Evolutionary conservation across 53 echinoderm and acorn worm genomes (phyloP).

Genomic region (Luidia sarsii): DNA sequence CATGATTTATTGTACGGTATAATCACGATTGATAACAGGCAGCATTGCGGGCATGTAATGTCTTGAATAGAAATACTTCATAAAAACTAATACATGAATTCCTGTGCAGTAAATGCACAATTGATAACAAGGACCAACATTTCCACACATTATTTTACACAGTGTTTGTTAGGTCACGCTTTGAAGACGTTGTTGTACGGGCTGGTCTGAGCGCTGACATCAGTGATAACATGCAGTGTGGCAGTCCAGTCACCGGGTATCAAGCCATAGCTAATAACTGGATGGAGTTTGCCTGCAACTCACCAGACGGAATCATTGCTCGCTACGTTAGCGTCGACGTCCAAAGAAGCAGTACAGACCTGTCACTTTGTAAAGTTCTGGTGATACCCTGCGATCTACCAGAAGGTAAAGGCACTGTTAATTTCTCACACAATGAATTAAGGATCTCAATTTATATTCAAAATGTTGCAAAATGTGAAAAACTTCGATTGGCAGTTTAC

Average conservation of each 20-base stretch:
- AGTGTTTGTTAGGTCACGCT: neutral
- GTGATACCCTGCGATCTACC: slow-evolving; percentile 8
- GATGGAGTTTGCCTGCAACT: slow-evolving; percentile 3
- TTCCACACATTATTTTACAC: neutral
- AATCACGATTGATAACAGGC: neutral
- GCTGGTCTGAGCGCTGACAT: slow-evolving; percentile 3
- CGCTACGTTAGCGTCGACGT: slow-evolving; percentile 18
- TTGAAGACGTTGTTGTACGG: neutral
- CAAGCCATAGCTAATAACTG: neutral
- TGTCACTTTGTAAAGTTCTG: slow-evolving; percentile 11
- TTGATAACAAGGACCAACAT: neutral
- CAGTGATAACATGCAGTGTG: neutral
- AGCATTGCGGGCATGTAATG: neutral
- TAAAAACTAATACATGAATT: neutral
- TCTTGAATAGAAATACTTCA: neutral
- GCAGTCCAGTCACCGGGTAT: neutral
- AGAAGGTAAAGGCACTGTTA: too few species aligned
- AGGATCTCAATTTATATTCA: neutral
- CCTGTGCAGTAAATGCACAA: neutral
- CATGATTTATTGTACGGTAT: neutral
- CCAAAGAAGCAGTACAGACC: neutral
- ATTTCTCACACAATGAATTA: too few species aligned
- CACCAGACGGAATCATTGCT: slow-evolving; percentile 3
- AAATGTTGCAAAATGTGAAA: neutral
- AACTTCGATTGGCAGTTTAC: too few species aligned